A percentile compares a stretch with the other conserved stretches of the same genome.
These are phyloP conservation scores for Protaetia brevitarsis DNA, from an alignment of 1,140 invertebrate genomes.

Conservation along the genomic window DNA sequence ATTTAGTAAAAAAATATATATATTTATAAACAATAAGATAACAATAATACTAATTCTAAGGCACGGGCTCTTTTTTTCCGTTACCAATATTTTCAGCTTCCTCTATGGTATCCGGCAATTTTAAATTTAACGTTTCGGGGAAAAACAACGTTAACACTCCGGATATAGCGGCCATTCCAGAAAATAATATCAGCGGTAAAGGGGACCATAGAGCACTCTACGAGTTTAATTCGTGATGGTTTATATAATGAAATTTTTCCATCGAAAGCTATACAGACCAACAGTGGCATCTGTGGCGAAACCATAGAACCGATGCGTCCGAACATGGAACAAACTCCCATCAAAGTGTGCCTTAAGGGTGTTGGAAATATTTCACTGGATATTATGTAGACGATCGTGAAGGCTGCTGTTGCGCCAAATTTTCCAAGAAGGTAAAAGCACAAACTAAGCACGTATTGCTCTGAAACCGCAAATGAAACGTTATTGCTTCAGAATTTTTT, in stretches of 20 bases:
- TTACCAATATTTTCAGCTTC: constrained; percentile 62
- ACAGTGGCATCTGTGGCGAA: constrained; percentile 67
- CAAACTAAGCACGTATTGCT: constrained; percentile 38
- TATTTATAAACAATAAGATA: too few species aligned
- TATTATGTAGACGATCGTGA: constrained; percentile 67
- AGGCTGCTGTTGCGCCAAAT: constrained; percentile 67
- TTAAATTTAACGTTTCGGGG: constrained; percentile 66
- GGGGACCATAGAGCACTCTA: constrained; percentile 42
- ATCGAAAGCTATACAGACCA: constrained; percentile 49
- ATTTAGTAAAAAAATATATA: too few species aligned
- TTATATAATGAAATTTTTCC: too few species aligned
- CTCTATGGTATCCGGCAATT: constrained; percentile 66
- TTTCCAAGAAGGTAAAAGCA: constrained; percentile 69
- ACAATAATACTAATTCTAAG: not conserved
- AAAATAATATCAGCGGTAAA: constrained; percentile 66
- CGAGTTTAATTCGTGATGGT: constrained; percentile 30
- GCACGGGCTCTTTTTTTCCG: not conserved
- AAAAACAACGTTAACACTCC: constrained; percentile 62
- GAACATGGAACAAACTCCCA: constrained; percentile 68
- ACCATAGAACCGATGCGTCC: constrained; percentile 70
- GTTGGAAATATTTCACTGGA: constrained; percentile 75
- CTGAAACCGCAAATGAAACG: not conserved
- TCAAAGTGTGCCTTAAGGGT: constrained; percentile 58
- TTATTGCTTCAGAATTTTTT: not conserved
- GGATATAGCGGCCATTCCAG: constrained; percentile 59